A percentile compares a stretch with the other conserved stretches of the same genome.
These are phyloP conservation scores for Chanos chanos DNA, from an alignment of 2,797 vertebrate genomes.

Conservation along the genomic window DNA sequence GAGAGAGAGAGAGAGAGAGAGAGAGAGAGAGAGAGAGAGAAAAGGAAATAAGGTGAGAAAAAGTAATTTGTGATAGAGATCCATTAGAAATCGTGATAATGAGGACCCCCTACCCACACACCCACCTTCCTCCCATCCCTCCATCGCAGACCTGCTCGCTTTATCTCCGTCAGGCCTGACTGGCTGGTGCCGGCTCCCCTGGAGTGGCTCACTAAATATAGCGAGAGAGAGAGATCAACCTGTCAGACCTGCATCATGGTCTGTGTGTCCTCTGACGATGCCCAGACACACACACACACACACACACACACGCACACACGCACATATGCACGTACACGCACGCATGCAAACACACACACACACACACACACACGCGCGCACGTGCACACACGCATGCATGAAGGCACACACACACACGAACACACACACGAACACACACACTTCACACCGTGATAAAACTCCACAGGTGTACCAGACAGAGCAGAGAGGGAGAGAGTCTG, in stretches of 20 bases:
- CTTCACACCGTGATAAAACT: too few relatives aligned
- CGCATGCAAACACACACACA: too few relatives aligned
- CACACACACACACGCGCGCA: neutral
- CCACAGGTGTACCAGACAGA: too few relatives aligned
- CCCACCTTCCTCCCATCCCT: neutral
- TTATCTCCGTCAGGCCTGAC: conserved; percentile 15
- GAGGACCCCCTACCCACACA: neutral
- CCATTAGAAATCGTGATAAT: neutral
- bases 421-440: too few relatives aligned
- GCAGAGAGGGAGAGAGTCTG: too few relatives aligned
- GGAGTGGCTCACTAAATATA: conserved; percentile 34
- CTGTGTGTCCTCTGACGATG: conserved; percentile 13
- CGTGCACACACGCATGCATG: neutral
- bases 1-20: neutral
- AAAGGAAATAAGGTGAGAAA: neutral
- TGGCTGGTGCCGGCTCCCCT: conserved; percentile 15
- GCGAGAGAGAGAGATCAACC: conserved; percentile 22
- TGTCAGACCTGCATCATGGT: conserved; percentile 19
- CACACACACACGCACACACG: neutral
- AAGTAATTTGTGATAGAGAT: neutral
- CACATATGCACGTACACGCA: neutral
- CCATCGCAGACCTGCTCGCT: conserved; percentile 1
- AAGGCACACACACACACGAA: too few relatives aligned
- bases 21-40: neutral
- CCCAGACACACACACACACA: conserved; percentile 6